phyloP scores from a whole-genome alignment of 2,888 invertebrate genomes.

The Koerneria pararmatus region DNA sequence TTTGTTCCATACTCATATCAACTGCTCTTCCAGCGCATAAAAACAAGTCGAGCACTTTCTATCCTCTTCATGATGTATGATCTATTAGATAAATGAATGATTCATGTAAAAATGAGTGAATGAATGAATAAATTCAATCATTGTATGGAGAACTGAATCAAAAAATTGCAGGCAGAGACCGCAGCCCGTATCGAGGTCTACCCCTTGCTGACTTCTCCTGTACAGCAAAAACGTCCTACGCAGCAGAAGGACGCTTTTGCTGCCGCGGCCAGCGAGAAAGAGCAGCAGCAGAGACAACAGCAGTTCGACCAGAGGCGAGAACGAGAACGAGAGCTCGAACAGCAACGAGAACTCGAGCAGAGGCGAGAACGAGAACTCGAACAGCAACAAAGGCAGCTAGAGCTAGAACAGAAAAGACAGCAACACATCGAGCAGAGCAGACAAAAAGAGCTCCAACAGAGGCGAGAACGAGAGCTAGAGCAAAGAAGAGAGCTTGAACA shows the following conservation, averaged over 20 bases:
- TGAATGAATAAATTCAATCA: no score
- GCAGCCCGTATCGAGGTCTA: slow-evolving; percentile 57
- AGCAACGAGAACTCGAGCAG: slow-evolving; percentile 14
- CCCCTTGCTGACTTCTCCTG: slow-evolving; percentile 48
- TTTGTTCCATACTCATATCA: no score
- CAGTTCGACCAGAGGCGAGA: slow-evolving; percentile 13
- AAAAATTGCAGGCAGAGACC: slow-evolving; percentile 53
- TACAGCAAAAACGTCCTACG: slow-evolving; percentile 5
- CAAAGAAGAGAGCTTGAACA: no score
- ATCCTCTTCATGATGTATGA: no score
- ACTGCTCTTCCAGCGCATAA: no score
- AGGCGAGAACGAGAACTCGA: slow-evolving; percentile 13
- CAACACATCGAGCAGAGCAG: slow-evolving; percentile 29
- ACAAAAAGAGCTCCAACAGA: slow-evolving; percentile 24
- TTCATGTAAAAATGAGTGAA: no score
- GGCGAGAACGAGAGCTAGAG: neutral
- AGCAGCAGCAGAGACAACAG: slow-evolving; percentile 32
- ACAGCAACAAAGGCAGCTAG: slow-evolving; percentile 23
- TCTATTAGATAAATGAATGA: no score
- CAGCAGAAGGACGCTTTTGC: neutral
- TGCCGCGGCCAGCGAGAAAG: neutral
- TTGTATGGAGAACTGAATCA: no score
- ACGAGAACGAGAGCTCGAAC: slow-evolving; percentile 3
- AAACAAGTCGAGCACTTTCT: no score
- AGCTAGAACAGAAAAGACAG: neutral